Conservation (phyloP, 1,140 invertebrate species). For the Ceratina calcarata region DNA sequence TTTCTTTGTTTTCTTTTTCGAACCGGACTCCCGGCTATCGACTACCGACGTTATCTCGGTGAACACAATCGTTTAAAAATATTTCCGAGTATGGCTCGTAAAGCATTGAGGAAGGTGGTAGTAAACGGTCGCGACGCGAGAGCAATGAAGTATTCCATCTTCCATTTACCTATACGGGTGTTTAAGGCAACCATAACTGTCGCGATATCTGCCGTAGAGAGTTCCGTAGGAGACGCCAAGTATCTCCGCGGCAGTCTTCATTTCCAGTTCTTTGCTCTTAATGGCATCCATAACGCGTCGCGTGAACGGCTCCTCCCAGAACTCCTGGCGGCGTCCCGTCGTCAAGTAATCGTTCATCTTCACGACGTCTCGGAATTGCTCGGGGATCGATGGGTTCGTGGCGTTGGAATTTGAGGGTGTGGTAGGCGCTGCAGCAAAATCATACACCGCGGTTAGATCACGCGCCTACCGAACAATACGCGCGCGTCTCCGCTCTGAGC, state of each 20-base stretch:
- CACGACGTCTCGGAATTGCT: conserved; percentile 88
- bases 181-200: conserved; percentile 93
- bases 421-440: conserved; percentile 60
- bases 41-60: no score
- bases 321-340: conserved; percentile 91
- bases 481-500: not conserved
- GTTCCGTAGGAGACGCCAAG: conserved; percentile 94
- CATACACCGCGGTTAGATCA: conserved; percentile 9
- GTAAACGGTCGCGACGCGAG: conserved; percentile 11
- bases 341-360: conserved; percentile 94
- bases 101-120: not conserved
- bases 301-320: conserved; percentile 93
- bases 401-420: conserved; percentile 75
- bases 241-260: conserved; percentile 94
- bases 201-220: conserved; percentile 91
- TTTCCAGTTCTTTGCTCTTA: conserved; percentile 93
- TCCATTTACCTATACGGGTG: conserved; percentile 85
- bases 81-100: conserved; percentile 2
- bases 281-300: conserved; percentile 93
- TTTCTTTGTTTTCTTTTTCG: not conserved
- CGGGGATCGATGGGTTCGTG: conserved; percentile 75
- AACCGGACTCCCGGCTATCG: not conserved
- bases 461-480: not conserved
- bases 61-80: not conserved
- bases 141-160: conserved; percentile 7